These are phyloP conservation scores for Clarias batrachus DNA, from an alignment of 2,113 vertebrate genomes.

Conservation along the genomic window DNA sequence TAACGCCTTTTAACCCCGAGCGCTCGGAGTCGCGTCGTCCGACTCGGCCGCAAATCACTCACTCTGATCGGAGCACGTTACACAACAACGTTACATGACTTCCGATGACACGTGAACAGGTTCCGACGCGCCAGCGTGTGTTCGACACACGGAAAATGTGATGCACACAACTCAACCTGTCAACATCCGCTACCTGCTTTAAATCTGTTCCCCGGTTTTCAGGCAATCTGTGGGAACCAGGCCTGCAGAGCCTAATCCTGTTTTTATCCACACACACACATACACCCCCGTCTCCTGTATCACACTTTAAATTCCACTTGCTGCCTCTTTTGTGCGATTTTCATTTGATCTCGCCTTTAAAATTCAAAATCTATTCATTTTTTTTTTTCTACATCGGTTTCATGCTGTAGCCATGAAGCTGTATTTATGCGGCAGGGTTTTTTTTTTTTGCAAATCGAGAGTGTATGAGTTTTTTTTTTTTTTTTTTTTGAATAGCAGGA, in stretches of 20 bases:
- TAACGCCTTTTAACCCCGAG: neutral
- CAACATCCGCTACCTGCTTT: constrained; percentile 78
- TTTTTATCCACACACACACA: constrained; percentile 70
- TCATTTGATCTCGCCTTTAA: constrained; percentile 82
- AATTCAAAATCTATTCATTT: constrained; percentile 79
- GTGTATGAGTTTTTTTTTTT: constrained; percentile 60
- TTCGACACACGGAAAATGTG: constrained; percentile 69
- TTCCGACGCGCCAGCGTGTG: constrained; percentile 75
- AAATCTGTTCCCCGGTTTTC: constrained; percentile 76
- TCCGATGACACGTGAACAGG: constrained; percentile 78
- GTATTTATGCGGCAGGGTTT: constrained; percentile 68
- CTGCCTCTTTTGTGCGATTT: constrained; percentile 78
- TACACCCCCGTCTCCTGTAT: constrained; percentile 71
- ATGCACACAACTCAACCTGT: constrained; percentile 70
- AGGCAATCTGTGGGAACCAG: constrained; percentile 82
- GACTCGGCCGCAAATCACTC: constrained; percentile 68
- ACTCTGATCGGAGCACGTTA: constrained; percentile 73
- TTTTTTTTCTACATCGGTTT: constrained; percentile 64
- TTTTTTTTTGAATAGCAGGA: constrained; percentile 35
- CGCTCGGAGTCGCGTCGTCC: constrained; percentile 68
- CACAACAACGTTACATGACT: constrained; percentile 72
- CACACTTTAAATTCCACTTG: constrained; percentile 82
- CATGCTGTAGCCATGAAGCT: constrained; percentile 66
- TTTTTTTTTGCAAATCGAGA: constrained; percentile 68
- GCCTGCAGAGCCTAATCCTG: constrained; percentile 80